These are phyloP conservation scores for Sturnus vulgaris DNA, from an alignment of 2,113 vertebrate genomes.

Conservation along the genomic window DNA sequence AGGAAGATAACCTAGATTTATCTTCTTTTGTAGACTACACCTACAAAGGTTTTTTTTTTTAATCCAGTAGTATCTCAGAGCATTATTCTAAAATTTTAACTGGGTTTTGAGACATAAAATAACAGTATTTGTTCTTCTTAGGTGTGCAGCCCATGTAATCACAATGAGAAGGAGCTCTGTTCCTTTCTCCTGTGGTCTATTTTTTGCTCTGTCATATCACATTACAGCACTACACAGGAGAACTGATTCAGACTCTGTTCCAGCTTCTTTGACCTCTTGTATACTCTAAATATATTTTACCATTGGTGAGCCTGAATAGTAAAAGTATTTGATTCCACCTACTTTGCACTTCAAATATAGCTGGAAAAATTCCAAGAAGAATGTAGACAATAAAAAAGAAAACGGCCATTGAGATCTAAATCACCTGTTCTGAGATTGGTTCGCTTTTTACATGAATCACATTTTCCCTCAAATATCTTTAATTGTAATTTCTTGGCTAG, in stretches of 20 bases:
- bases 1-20: not conserved
- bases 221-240: conserved; percentile 7
- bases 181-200: not conserved
- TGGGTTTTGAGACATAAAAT: not conserved
- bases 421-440: not conserved
- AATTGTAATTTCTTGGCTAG: not conserved
- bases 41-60: not conserved
- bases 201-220: not conserved
- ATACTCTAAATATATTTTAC: conserved; percentile 22
- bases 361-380: conserved; percentile 2
- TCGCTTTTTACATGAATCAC: not conserved
- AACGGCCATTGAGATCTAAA: not conserved
- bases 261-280: conserved; percentile 9
- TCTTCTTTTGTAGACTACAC: not conserved
- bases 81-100: not conserved
- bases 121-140: not conserved
- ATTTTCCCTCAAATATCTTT: not conserved
- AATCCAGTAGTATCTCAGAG: not conserved
- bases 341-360: conserved; percentile 27
- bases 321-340: conserved; percentile 18
- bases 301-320: not conserved
- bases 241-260: not conserved
- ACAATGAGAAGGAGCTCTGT: not conserved
- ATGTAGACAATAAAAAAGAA: not conserved
- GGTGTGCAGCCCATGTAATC: not conserved